Conservation (phyloP, 2,797 vertebrate species). For the Gymnoscopelus microlampas region DNA sequence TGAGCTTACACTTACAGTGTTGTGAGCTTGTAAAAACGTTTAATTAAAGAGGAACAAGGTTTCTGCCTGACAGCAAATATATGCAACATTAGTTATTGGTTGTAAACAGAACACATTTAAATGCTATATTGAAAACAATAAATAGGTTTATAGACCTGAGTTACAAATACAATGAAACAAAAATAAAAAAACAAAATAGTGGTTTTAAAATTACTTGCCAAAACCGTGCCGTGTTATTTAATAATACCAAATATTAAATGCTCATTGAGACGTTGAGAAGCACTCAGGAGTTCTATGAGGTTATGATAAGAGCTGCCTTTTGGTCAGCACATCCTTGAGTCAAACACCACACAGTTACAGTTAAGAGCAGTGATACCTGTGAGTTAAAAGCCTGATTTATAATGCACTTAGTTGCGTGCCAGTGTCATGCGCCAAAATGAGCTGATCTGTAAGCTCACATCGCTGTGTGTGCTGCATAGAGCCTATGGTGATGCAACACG, state of each 20-base stretch:
- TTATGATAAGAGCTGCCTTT: too few species aligned
- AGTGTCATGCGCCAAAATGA: too few species aligned
- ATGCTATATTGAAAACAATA: constrained; percentile 40
- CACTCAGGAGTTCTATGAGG: too few species aligned
- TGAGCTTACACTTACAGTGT: too few species aligned
- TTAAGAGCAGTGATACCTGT: not conserved
- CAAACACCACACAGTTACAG: not conserved
- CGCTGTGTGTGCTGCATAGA: too few species aligned
- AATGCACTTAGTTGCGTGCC: too few species aligned
- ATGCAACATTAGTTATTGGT: constrained; percentile 4
- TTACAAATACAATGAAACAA: constrained; percentile 1
- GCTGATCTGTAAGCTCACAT: too few species aligned
- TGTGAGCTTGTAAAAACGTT: too few species aligned
- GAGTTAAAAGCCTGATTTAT: not conserved
- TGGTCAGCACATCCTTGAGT: not conserved
- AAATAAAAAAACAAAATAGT: constrained; percentile 7
- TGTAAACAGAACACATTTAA: constrained; percentile 11
- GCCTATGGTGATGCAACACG: too few species aligned
- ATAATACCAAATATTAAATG: constrained; percentile 4
- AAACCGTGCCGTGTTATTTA: constrained; percentile 4
- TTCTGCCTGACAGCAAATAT: not conserved
- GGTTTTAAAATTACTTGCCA: constrained; percentile 43
- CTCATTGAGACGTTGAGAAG: too few species aligned
- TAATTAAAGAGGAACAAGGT: too few species aligned
- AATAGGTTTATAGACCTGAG: constrained; percentile 37